Percentiles rank a stretch among this genome's conserved stretches.
Evolutionary conservation across 2,113 vertebrate species (phyloP).

Genomic region (Riparia riparia): DNA sequence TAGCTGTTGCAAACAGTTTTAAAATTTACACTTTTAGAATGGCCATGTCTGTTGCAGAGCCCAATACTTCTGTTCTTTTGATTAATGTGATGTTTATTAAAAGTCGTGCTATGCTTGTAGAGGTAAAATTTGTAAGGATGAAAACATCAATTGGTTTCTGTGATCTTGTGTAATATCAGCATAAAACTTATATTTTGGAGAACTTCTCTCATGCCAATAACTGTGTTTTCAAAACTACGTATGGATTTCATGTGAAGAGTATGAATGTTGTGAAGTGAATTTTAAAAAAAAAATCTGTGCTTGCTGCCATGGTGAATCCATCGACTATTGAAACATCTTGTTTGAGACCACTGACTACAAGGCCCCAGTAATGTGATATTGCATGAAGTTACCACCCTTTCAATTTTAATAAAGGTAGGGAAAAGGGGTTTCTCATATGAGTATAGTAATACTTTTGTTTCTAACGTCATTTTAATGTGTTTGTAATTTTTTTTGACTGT

Average conservation of each 20-base stretch:
- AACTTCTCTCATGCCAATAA: neutral
- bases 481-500: neutral
- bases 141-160: neutral
- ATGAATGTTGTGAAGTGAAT: neutral
- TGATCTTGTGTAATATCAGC: neutral
- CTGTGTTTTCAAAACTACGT: neutral
- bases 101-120: neutral
- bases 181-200: neutral
- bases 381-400: neutral
- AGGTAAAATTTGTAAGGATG: neutral
- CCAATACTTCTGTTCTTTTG: neutral
- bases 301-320: neutral
- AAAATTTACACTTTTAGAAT: neutral
- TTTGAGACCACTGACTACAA: neutral
- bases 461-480: neutral
- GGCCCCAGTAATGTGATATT: neutral
- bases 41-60: accelerated
- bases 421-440: no score
- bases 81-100: neutral
- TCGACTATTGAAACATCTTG: neutral
- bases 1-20: neutral
- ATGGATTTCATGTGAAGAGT: neutral
- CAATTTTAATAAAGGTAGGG: neutral
- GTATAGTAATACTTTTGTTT: neutral
- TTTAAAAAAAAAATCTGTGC: neutral